phyloP scores from a whole-genome alignment of 2,797 vertebrate species.

The Rousettus madagascariensis region DNA sequence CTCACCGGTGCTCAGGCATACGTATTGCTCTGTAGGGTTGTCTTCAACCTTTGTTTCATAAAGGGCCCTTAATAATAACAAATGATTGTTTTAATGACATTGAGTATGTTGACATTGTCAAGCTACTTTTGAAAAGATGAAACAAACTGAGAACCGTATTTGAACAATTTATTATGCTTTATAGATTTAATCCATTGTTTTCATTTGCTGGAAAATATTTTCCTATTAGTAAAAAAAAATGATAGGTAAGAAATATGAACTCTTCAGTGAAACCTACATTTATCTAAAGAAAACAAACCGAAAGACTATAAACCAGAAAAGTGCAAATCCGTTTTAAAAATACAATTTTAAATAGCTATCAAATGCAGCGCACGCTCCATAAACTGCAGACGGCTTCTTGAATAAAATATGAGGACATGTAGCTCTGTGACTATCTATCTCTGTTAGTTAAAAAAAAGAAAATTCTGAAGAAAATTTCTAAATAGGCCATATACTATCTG shows the following conservation, averaged over 20 bases:
- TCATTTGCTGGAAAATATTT: slow-evolving; percentile 44
- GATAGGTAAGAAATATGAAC: slow-evolving; percentile 48
- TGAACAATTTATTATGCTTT: slow-evolving; percentile 35
- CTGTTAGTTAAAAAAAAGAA: slow-evolving; percentile 63
- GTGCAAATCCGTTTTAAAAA: slow-evolving; percentile 76
- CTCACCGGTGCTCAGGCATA: not conserved
- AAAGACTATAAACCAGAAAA: slow-evolving; percentile 69
- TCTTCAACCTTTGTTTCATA: not conserved
- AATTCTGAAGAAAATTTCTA: slow-evolving; percentile 81
- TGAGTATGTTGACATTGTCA: slow-evolving; percentile 27
- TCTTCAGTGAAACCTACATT: slow-evolving; percentile 53
- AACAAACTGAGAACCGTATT: slow-evolving; percentile 36
- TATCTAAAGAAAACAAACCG: slow-evolving; percentile 56
- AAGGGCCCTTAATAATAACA: not conserved
- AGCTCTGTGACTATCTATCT: slow-evolving; percentile 79
- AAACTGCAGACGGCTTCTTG: slow-evolving; percentile 82
- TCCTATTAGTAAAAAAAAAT: slow-evolving; percentile 30
- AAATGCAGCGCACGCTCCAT: slow-evolving; percentile 80
- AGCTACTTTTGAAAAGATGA: slow-evolving; percentile 45
- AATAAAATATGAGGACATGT: slow-evolving; percentile 85
- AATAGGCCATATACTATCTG: slow-evolving; percentile 82
- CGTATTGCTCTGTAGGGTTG: not conserved
- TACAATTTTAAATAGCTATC: slow-evolving; percentile 78
- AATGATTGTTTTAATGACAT: slow-evolving; percentile 1
- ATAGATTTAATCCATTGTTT: slow-evolving; percentile 50